Base-by-base conservation (phyloP, 2,797 vertebrate species). In the Nannoperca australis region DNA sequence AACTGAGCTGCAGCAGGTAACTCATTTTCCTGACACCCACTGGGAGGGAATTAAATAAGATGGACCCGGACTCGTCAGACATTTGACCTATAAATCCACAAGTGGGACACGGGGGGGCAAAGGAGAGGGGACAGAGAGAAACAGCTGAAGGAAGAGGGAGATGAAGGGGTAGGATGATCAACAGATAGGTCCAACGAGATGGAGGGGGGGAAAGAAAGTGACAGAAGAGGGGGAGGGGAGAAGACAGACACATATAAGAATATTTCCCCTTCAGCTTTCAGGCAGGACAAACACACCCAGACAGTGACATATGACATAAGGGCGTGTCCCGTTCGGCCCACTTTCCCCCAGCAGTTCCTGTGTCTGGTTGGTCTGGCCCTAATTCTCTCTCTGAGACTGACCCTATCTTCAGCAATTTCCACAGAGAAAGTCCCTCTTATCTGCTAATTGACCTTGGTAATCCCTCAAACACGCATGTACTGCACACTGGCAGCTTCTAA, bases 381-480 rank as follows among this genome's bases (percentile, higher is more conserved):
- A 92, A 91, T 92, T 91, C 87, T 55, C 85, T 85, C 76, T 50
- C 53, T 20, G 78, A 88, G 86, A 85, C 79, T 63, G 79, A 85
- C 85, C 66, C 54, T 38, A 88, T 89, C 88, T 83, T 79, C 45
- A 79, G 71, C 42, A 66, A 91, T 85, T 90, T 89, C 84, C 76
- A 86, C 64, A 0, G 61, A 89, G 87, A 92, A 92, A 85, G 86
- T 85, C 81, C 76, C 82, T 87, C 71, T 92, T 89, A 92, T 93
- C 91, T 91, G 83, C 84, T 94, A 91, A 94, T 90, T 89, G 91
- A 86, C 80, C 81, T 82, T 45, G 10, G 68, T 92, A 92, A 93
- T 91, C 90, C 83, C 79, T 87, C 78, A 78, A 78, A 88, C 90
- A 91, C n/a, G 62, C 86, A 81, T 88, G 79, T 73, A 78, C 45